Conservation (phyloP, 2,113 vertebrate genomes). For the Orientallactaga bullata region DNA sequence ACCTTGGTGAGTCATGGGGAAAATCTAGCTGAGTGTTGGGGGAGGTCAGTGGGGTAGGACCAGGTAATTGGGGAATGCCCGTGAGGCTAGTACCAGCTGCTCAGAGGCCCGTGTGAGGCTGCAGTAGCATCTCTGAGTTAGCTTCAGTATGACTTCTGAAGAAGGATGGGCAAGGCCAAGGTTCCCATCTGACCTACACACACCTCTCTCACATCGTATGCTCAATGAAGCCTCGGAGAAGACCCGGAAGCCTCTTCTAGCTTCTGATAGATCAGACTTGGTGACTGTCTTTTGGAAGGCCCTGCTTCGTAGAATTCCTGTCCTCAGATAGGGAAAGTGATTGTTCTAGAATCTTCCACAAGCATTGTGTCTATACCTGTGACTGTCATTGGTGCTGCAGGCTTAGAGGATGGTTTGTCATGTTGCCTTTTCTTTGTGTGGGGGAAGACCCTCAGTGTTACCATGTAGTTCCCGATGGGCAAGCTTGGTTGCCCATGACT, state of each 20-base stretch:
- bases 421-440: no score
- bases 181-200: fast-evolving
- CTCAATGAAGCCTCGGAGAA: not conserved
- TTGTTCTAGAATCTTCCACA: not conserved
- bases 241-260: fast-evolving
- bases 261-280: not conserved
- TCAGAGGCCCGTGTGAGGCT: not conserved
- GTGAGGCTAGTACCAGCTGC: fast-evolving
- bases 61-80: not conserved
- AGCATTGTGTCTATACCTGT: not conserved
- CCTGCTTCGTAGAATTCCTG: not conserved
- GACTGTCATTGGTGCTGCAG: not conserved
- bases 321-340: no score
- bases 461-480: fast-evolving
- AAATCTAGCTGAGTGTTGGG: not conserved
- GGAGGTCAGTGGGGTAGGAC: not conserved
- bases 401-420: not conserved
- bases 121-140: not conserved
- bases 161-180: not conserved
- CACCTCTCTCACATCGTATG: not conserved
- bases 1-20: not conserved
- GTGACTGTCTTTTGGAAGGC: not conserved
- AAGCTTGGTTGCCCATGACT: no score
- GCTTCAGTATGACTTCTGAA: not conserved
- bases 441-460: not conserved